phyloP scores from a whole-genome alignment of 2,888 invertebrate genomes.

The Carterocephalus palaemon region DNA sequence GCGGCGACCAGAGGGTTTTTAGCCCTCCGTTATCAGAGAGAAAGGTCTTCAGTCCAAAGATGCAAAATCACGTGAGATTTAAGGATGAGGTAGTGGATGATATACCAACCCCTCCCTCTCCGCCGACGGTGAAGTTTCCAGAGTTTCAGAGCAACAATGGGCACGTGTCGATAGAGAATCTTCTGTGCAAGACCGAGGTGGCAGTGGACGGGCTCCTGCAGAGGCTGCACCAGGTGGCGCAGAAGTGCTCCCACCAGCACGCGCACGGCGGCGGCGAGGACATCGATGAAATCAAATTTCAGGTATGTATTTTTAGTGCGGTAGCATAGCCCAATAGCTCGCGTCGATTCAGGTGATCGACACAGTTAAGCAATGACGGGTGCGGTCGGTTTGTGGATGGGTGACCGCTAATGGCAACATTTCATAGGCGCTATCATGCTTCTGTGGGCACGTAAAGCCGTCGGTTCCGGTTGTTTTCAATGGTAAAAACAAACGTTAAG shows the following conservation, averaged over 20 bases:
- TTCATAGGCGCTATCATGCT: too few relatives aligned
- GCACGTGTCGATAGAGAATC: conserved; percentile 78
- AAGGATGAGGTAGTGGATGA: conserved; percentile 69
- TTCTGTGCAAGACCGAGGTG: conserved; percentile 83
- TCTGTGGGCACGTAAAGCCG: too few relatives aligned
- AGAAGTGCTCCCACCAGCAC: conserved; percentile 85
- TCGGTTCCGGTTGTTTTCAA: too few relatives aligned
- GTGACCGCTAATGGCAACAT: too few relatives aligned
- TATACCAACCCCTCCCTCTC: conserved; percentile 70
- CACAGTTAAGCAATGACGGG: too few relatives aligned
- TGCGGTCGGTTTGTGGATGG: too few relatives aligned
- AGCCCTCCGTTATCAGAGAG: conserved; percentile 61
- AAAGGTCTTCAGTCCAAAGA: conserved; percentile 59
- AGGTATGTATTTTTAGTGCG: conserved; percentile 57
- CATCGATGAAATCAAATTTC: conserved; percentile 87
- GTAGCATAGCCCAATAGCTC: too few relatives aligned
- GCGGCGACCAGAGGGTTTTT: conserved; percentile 54
- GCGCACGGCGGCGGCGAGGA: conserved; percentile 86
- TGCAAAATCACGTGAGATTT: conserved; percentile 70
- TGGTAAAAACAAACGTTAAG: too few relatives aligned
- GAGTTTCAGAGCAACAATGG: conserved; percentile 76
- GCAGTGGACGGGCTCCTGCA: conserved; percentile 84
- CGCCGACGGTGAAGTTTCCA: conserved; percentile 63
- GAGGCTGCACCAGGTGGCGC: conserved; percentile 84
- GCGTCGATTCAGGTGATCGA: too few relatives aligned